Conservation (phyloP, 2,888 invertebrate species). For the Allygus modestus region DNA sequence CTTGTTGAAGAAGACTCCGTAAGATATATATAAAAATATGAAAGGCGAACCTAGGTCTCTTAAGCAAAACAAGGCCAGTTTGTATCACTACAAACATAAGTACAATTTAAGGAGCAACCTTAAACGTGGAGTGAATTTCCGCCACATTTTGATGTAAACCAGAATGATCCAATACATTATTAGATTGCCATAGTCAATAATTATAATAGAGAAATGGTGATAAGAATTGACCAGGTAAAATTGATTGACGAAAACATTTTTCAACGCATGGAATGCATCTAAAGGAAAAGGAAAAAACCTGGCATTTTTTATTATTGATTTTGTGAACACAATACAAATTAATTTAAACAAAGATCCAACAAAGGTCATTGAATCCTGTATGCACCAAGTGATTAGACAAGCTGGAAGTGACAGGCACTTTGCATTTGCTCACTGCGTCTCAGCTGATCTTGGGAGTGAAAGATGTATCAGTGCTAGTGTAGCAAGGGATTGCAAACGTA, state of each 20-base stretch:
- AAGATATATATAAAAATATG: constrained; percentile 7
- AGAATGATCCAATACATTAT: neutral
- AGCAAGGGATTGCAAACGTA: neutral
- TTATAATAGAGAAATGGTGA: neutral
- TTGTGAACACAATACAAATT: neutral
- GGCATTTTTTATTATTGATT: constrained; percentile 6
- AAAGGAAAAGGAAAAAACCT: neutral
- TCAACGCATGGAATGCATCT: neutral
- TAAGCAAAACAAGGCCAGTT: neutral
- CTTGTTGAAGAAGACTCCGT: neutral
- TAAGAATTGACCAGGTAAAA: neutral
- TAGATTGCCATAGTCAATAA: neutral
- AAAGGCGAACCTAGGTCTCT: neutral
- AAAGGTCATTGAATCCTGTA: neutral
- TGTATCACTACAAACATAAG: neutral
- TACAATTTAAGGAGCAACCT: too few species aligned
- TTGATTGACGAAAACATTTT: constrained; percentile 9
- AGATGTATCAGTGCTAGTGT: neutral
- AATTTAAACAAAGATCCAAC: neutral
- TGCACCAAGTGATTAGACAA: neutral
- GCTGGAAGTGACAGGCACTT: neutral
- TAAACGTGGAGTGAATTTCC: too few species aligned
- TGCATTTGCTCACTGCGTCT: neutral
- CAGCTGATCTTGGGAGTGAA: neutral
- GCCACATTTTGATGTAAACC: neutral